Conservation (phyloP, 2,113 vertebrate genomes). For the Leptosomus discolor region DNA sequence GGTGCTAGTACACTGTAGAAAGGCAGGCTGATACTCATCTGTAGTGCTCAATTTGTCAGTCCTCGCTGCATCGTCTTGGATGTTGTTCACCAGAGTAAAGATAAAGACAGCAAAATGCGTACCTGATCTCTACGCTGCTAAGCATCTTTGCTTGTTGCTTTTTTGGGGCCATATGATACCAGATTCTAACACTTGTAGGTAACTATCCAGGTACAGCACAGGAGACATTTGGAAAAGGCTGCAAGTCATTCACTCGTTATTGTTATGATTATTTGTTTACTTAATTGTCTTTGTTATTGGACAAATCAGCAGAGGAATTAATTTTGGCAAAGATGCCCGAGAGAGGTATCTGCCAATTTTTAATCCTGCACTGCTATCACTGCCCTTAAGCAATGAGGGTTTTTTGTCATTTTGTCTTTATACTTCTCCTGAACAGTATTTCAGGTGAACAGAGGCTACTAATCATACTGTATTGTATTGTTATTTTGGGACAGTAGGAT, state of each 20-base stretch:
- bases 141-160: not conserved
- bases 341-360: not conserved
- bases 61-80: accelerated
- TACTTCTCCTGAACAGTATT: not conserved
- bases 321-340: not conserved
- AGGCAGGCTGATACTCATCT: not conserved
- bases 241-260: not conserved
- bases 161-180: not conserved
- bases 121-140: not conserved
- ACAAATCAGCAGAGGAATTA: not conserved
- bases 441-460: not conserved
- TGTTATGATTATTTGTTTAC: not conserved
- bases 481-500: not conserved
- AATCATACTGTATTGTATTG: not conserved
- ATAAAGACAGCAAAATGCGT: not conserved
- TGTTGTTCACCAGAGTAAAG: not conserved
- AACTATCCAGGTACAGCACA: not conserved
- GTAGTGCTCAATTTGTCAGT: accelerated
- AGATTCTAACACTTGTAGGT: not conserved
- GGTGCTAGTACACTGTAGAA: not conserved
- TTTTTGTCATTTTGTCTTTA: not conserved
- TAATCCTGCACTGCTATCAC: not conserved
- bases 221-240: not conserved
- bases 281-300: not conserved
- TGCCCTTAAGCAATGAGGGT: not conserved